A percentile compares a stretch with the other conserved stretches of the same genome.
Evolutionary conservation across 2,888 invertebrate species (phyloP).

Genomic region (Mechanitis messenoides): DNA sequence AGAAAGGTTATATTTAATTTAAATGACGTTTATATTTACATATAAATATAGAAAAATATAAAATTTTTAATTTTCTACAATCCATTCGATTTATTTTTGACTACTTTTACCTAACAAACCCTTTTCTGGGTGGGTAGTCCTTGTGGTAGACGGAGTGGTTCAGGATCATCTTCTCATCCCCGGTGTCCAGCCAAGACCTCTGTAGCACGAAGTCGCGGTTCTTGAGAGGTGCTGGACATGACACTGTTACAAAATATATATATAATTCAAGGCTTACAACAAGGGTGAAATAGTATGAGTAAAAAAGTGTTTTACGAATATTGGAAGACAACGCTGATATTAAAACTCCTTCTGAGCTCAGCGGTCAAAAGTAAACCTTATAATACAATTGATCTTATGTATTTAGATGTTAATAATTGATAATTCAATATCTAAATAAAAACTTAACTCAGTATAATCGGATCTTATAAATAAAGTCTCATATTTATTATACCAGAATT

Average conservation of each 20-base stretch:
- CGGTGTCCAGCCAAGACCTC: constrained; percentile 93
- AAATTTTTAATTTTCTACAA: no score
- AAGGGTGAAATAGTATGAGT: not conserved
- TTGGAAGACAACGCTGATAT: no score
- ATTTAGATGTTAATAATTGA: no score
- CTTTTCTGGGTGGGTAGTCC: constrained; percentile 88
- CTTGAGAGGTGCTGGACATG: constrained; percentile 90
- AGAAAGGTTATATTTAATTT: no score
- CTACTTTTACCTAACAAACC: constrained; percentile 80
- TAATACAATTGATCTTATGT: no score
- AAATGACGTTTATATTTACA: no score
- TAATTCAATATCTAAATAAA: no score
- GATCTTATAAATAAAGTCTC: not conserved
- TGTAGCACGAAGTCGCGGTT: constrained; percentile 95
- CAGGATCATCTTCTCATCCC: constrained; percentile 89
- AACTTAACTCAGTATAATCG: no score
- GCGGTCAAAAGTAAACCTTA: no score
- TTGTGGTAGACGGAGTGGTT: constrained; percentile 94
- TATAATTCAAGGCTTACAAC: not conserved
- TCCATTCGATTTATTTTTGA: no score
- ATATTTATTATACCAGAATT: not conserved
- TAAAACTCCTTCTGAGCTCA: no score
- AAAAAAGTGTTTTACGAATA: not conserved
- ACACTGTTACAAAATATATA: constrained; percentile 74
- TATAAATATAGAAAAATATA: no score